Evolutionary conservation across 2,113 vertebrate species (phyloP).

Genomic region (Anser cygnoides): DNA sequence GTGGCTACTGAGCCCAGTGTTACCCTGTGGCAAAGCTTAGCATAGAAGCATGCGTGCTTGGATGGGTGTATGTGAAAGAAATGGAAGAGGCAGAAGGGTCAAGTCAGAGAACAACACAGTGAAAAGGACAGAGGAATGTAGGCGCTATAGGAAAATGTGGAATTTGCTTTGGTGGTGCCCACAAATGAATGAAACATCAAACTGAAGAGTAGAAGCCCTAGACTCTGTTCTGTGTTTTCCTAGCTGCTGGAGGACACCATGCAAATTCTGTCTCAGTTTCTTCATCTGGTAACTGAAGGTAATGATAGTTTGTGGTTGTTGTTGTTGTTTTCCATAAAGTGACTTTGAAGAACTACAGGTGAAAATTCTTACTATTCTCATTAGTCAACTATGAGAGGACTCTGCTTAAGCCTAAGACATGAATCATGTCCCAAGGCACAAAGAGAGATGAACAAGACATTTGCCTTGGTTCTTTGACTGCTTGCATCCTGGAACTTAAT

Average conservation of each 20-base stretch:
- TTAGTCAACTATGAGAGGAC: not conserved
- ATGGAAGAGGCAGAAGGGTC: not conserved
- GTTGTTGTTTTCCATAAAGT: not conserved
- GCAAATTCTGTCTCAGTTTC: not conserved
- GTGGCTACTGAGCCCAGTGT: not conserved
- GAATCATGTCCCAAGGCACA: not conserved
- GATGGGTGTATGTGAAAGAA: not conserved
- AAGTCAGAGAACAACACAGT: not conserved
- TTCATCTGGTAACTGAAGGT: not conserved
- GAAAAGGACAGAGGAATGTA: not conserved
- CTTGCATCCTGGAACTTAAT: not conserved
- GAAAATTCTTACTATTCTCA: not conserved
- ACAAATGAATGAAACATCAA: not conserved
- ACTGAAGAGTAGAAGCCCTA: not conserved
- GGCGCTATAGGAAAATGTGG: not conserved
- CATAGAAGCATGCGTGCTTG: not conserved
- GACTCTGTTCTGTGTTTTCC: not conserved
- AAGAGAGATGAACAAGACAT: rapidly evolving
- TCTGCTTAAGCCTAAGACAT: not conserved
- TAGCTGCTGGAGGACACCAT: not conserved
- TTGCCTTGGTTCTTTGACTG: not conserved
- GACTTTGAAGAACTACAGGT: not conserved
- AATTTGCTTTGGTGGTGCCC: not conserved
- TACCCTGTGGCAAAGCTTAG: not conserved
- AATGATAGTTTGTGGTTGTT: not conserved